Evolutionary conservation across 2,113 vertebrate genomes (phyloP).

Genomic region (Callithrix jacchus): DNA sequence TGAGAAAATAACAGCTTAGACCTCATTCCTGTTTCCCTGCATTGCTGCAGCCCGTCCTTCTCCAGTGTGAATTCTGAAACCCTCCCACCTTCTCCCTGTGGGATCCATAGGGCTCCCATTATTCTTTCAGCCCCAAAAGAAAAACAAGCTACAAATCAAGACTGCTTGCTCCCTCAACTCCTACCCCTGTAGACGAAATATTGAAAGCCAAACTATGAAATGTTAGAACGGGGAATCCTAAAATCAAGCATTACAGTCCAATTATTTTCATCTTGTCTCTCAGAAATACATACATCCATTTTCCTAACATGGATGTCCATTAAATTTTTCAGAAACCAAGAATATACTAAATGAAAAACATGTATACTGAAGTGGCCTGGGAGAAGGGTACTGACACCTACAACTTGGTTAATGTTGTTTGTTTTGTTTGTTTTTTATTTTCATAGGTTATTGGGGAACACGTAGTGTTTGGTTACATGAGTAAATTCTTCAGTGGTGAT

Average conservation of each 20-base stretch:
- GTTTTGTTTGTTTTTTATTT: too few species aligned
- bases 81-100: not conserved
- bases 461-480: too few species aligned
- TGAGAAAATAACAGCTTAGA: not conserved
- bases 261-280: not conserved
- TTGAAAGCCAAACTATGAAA: constrained; percentile 6
- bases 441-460: too few species aligned
- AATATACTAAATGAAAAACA: not conserved
- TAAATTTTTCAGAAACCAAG: constrained; percentile 38
- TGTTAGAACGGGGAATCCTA: not conserved
- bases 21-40: not conserved
- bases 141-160: not conserved
- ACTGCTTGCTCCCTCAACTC: not conserved
- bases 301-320: not conserved
- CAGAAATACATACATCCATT: not conserved
- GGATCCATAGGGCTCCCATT: not conserved
- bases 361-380: not conserved
- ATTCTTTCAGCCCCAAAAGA: not conserved
- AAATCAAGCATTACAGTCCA: not conserved
- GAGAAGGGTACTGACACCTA: not conserved
- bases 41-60: not conserved
- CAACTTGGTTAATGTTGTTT: not conserved
- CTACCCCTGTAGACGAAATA: not conserved
- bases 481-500: too few species aligned
- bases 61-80: not conserved